Evolutionary conservation across 2,797 vertebrate species (phyloP).

Genomic region (Alectoris magna): DNA sequence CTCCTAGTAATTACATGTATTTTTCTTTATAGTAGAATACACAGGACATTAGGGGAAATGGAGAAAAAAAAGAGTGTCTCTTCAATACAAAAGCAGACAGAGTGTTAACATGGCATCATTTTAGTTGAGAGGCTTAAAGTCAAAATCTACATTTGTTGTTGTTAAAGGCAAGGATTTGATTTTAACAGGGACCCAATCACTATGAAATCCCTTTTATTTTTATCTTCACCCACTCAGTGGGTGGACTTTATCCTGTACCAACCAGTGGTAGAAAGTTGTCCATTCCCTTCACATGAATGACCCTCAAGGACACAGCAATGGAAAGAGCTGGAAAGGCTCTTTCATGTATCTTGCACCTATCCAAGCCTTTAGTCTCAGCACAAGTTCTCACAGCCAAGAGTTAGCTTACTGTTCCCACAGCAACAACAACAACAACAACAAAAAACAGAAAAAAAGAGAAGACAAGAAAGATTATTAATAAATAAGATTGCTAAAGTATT

Average conservation of each 20-base stretch:
- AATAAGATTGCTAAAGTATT: not conserved
- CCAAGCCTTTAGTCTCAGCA: not conserved
- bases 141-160: not conserved
- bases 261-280: not conserved
- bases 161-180: not conserved
- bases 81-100: not conserved
- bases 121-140: not conserved
- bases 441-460: conserved; percentile 3
- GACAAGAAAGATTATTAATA: not conserved
- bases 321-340: not conserved
- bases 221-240: not conserved
- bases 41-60: not conserved
- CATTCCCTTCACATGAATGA: not conserved
- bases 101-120: not conserved
- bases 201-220: not conserved
- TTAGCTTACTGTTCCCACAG: conserved; percentile 4
- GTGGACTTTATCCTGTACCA: too few species aligned
- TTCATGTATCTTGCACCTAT: not conserved
- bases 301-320: not conserved
- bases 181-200: not conserved
- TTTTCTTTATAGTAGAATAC: not conserved
- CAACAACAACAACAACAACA: conserved; percentile 23
- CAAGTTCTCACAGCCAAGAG: not conserved
- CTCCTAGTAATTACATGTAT: not conserved
- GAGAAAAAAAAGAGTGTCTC: not conserved